Evolutionary conservation across 2,888 invertebrate genomes (phyloP).

Genomic region (Ennomos erosarius): DNA sequence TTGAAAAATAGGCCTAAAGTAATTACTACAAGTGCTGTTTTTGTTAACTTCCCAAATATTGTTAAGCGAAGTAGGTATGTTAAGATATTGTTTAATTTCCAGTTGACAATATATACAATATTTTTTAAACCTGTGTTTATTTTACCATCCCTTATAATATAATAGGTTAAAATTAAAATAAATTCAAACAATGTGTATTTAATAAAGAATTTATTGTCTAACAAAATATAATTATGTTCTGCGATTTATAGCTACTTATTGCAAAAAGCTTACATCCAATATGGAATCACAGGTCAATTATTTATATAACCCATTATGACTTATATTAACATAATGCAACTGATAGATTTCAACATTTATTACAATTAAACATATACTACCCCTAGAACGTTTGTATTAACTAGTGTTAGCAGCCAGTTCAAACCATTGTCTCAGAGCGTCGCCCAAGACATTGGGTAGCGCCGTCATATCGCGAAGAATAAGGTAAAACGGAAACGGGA

Average conservation of each 20-base stretch:
- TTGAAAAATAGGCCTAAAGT: conserved; percentile 61
- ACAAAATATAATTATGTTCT: conserved; percentile 11
- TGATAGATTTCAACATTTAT: not conserved
- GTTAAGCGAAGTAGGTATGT: conserved; percentile 74
- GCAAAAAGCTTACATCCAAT: conserved; percentile 31
- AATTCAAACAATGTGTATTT: conserved; percentile 39
- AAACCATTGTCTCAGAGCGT: conserved; percentile 99
- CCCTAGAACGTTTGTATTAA: conserved; percentile 38
- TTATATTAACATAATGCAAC: not conserved
- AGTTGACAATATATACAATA: conserved; percentile 84
- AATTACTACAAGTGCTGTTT: conserved; percentile 65
- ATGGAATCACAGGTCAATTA: conserved; percentile 23
- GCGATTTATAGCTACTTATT: not conserved
- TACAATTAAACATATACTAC: not conserved
- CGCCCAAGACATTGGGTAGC: conserved; percentile 95
- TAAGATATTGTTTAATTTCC: conserved; percentile 82
- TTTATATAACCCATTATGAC: not conserved
- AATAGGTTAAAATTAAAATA: not conserved
- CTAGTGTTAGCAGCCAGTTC: conserved; percentile 92
- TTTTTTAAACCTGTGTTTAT: conserved; percentile 63
- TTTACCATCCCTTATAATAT: not conserved
- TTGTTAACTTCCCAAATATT: conserved; percentile 75
- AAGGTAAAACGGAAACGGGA: conserved; percentile 99
- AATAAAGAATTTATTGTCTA: conserved; percentile 9
- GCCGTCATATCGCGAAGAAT: conserved; percentile 95